A percentile compares a stretch with the other conserved stretches of the same genome.
Evolutionary conservation across 1,140 invertebrate genomes (phyloP).

Genomic region (Drosophila kurseongensis): DNA sequence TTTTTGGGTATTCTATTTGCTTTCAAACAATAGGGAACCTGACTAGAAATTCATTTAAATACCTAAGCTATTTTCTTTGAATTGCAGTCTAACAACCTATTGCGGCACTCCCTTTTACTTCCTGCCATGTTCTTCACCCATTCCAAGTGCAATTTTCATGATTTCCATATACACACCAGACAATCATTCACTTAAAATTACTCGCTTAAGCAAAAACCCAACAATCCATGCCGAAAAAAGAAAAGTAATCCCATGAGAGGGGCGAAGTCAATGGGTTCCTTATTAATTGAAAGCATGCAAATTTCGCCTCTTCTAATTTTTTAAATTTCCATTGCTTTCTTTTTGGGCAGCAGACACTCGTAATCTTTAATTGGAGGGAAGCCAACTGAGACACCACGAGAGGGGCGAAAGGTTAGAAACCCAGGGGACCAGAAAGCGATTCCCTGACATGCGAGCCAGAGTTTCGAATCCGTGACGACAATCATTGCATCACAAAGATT

Average conservation of each 20-base stretch:
- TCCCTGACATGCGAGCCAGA: slow-evolving; percentile 54
- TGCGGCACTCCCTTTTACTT: slow-evolving; percentile 13
- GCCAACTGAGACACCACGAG: slow-evolving; percentile 37
- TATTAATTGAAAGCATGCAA: slow-evolving; percentile 74
- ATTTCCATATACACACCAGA: slow-evolving; percentile 10
- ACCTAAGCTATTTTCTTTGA: slow-evolving; percentile 7
- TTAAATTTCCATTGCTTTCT: slow-evolving; percentile 36
- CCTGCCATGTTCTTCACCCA: neutral
- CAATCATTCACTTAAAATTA: slow-evolving; percentile 9
- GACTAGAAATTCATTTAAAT: neutral
- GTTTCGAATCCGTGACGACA: slow-evolving; percentile 29
- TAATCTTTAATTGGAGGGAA: slow-evolving; percentile 60
- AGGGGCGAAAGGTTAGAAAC: slow-evolving; percentile 43
- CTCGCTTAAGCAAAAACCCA: slow-evolving; percentile 49
- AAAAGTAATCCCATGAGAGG: slow-evolving; percentile 20
- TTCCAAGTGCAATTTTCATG: slow-evolving; percentile 11
- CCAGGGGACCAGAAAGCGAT: slow-evolving; percentile 65
- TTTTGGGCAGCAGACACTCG: slow-evolving; percentile 34
- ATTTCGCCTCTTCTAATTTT: slow-evolving; percentile 52
- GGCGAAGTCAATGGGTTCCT: slow-evolving; percentile 51
- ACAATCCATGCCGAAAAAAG: slow-evolving; percentile 60
- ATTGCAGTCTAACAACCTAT: neutral
- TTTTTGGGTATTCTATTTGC: neutral
- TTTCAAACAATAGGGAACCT: neutral
- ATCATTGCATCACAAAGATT: slow-evolving; percentile 66